Conservation (phyloP, 2,797 vertebrate species). For the Pteronotus mesoamericanus region DNA sequence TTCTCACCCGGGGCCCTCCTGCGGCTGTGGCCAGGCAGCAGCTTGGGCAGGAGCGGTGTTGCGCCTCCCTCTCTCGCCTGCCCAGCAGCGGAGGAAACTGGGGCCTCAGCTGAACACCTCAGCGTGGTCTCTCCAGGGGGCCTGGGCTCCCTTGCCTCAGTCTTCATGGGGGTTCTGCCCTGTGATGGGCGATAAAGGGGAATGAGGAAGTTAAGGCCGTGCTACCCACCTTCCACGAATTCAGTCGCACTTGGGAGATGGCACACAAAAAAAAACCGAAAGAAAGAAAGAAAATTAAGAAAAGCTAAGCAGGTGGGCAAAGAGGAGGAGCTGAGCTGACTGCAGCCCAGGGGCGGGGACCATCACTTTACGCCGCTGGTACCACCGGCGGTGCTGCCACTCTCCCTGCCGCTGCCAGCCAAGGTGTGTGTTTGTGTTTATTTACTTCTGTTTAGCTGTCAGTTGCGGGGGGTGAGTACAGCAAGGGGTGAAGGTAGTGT, state of each 20-base stretch:
- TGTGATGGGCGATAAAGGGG: background rate
- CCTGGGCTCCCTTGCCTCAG: background rate
- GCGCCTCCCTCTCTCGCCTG: background rate
- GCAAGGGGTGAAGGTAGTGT: background rate
- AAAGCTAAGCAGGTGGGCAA: background rate
- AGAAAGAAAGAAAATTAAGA: background rate
- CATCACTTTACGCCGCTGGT: accelerated
- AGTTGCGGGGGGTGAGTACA: background rate
- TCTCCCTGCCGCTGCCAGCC: background rate
- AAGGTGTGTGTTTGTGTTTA: too few relatives aligned
- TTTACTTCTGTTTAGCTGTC: background rate
- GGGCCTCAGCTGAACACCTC: background rate
- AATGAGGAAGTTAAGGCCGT: background rate
- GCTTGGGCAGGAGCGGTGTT: background rate
- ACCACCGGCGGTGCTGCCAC: accelerated
- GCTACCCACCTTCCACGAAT: background rate
- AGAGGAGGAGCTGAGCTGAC: accelerated
- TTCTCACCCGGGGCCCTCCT: background rate
- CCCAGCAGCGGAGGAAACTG: background rate
- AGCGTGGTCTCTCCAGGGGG: background rate
- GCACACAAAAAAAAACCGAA: background rate
- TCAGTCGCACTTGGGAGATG: background rate
- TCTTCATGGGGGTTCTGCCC: background rate
- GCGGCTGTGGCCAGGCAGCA: background rate
- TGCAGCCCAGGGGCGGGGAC: background rate